Conservation (phyloP, 2,797 vertebrate genomes). For the Lycodopsis pacificus region DNA sequence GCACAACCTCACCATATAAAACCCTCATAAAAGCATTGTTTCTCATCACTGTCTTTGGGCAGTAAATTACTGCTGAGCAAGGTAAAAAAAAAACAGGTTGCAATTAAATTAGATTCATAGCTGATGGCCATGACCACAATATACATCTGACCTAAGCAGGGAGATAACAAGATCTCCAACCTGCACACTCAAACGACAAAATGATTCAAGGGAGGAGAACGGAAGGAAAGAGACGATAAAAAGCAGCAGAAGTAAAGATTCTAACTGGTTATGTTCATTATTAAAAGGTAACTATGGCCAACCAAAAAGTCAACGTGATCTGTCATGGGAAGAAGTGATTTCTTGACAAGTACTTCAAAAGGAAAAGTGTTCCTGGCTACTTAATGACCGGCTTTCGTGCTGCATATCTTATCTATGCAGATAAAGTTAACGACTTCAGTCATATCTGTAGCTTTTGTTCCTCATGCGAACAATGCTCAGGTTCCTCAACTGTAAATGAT, state of each 20-base stretch:
- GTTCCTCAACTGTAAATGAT: constrained; percentile 21
- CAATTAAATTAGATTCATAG: constrained; percentile 80
- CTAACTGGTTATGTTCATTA: neutral
- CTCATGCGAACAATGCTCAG: constrained; percentile 7
- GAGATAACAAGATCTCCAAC: constrained; percentile 33
- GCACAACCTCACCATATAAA: constrained; percentile 30
- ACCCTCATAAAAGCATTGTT: constrained; percentile 14
- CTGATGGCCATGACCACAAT: constrained; percentile 50
- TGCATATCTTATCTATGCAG: constrained; percentile 29
- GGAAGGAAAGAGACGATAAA: neutral
- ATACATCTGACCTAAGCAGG: constrained; percentile 65
- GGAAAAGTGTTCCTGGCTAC: constrained; percentile 2
- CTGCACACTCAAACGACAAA: constrained; percentile 23
- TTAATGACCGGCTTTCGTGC: neutral
- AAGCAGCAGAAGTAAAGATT: neutral
- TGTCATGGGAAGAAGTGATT: constrained; percentile 4
- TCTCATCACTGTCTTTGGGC: constrained; percentile 39
- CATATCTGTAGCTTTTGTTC: constrained; percentile 30
- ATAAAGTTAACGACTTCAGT: constrained; percentile 26
- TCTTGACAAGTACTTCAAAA: neutral
- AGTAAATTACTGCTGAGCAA: constrained; percentile 45
- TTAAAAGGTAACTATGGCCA: neutral
- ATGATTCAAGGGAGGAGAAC: neutral
- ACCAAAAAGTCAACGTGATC: neutral
- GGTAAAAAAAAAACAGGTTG: constrained; percentile 21